Evolutionary conservation across 1,140 invertebrate genomes (phyloP).

Genomic region (Ridgeia piscesae): DNA sequence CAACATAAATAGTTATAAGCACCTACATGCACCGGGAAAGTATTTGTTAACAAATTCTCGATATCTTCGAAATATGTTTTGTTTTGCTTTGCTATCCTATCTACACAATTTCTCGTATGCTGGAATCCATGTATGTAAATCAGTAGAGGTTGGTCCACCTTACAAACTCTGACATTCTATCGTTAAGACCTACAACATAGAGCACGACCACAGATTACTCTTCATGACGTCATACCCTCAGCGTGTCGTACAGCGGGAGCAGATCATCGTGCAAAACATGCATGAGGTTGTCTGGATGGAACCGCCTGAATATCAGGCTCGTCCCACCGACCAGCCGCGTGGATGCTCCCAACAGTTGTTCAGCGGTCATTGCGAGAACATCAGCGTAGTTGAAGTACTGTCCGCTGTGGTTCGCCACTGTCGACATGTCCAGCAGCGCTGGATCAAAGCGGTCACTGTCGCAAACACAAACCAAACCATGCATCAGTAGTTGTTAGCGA

Average conservation of each 20-base stretch:
- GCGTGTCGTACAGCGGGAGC: constrained; percentile 58
- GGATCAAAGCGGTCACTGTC: constrained; percentile 34
- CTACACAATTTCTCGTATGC: too few species aligned
- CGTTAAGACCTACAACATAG: background rate
- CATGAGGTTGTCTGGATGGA: constrained; percentile 65
- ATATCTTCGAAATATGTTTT: background rate
- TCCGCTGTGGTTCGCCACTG: constrained; percentile 53
- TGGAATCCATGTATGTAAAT: background rate
- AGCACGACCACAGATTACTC: background rate
- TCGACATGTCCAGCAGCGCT: constrained; percentile 48
- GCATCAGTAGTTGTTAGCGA: too few species aligned
- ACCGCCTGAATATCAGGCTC: constrained; percentile 53
- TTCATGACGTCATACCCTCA: constrained; percentile 31
- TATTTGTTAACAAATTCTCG: background rate
- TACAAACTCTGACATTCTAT: background rate
- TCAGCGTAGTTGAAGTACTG: constrained; percentile 46
- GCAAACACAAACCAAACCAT: background rate
- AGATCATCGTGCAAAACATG: constrained; percentile 66
- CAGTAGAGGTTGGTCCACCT: background rate
- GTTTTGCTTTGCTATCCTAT: too few species aligned
- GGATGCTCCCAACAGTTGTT: constrained; percentile 17
- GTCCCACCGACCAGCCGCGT: constrained; percentile 33
- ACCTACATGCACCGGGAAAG: too few species aligned
- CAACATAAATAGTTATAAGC: too few species aligned
- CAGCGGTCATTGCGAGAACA: constrained; percentile 38